Percentiles rank a stretch among this genome's conserved stretches.
phyloP scores from a whole-genome alignment of 1,140 invertebrate genomes.

The Euura lappo region DNA sequence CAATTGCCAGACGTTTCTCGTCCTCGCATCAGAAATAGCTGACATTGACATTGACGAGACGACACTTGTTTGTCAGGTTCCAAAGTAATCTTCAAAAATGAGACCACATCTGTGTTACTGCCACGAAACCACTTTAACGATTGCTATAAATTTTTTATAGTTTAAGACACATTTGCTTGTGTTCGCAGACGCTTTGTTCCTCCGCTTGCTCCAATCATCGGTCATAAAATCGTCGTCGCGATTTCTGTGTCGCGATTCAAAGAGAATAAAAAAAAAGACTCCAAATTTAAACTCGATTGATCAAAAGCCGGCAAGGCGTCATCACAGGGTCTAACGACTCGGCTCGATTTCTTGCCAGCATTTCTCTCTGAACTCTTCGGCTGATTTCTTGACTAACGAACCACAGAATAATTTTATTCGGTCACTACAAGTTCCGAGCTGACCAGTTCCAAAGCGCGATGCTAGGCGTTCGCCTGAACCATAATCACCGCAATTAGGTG shows the following conservation, averaged over 20 bases:
- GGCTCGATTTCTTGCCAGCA: too few species aligned
- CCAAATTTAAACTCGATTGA: too few species aligned
- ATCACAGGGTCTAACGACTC: too few species aligned
- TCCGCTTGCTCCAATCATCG: background rate
- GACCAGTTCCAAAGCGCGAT: too few species aligned
- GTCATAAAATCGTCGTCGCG: background rate
- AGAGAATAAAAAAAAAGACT: background rate
- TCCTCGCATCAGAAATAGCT: background rate
- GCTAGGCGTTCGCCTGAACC: too few species aligned
- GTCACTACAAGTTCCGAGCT: too few species aligned
- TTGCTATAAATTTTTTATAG: slow-evolving; percentile 7
- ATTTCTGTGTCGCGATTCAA: background rate
- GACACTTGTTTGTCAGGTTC: background rate
- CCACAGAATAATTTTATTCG: too few species aligned
- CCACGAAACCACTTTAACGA: background rate
- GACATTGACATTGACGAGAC: background rate
- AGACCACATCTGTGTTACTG: background rate
- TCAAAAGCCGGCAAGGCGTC: too few species aligned
- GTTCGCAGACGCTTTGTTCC: background rate
- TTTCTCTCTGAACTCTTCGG: too few species aligned
- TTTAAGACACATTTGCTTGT: background rate
- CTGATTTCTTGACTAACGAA: too few species aligned
- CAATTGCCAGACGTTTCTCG: too few species aligned
- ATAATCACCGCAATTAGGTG: too few species aligned
- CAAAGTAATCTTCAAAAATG: background rate